These are phyloP conservation scores for Otolemur crassicaudatus DNA, from an alignment of 2,797 vertebrate genomes.

Conservation along the genomic window DNA sequence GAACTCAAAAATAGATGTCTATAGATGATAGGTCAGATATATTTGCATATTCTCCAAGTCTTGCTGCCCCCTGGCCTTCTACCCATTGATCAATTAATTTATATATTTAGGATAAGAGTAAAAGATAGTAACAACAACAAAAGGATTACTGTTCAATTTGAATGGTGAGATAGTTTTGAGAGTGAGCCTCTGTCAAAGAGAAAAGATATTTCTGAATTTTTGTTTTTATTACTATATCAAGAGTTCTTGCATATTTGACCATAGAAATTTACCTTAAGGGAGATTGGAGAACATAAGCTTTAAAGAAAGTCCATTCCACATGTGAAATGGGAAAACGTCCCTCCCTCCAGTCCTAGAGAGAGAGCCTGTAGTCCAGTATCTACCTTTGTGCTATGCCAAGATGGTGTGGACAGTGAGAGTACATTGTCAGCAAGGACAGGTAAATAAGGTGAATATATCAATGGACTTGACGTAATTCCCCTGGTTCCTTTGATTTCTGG, in stretches of 20 bases:
- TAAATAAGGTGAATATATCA: neutral
- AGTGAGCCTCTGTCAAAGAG: neutral
- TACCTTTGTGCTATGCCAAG: neutral
- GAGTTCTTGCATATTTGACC: neutral
- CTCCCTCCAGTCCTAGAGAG: neutral
- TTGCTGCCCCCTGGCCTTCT: neutral
- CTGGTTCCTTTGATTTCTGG: neutral
- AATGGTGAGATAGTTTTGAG: neutral
- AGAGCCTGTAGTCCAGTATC: neutral
- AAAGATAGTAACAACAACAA: neutral
- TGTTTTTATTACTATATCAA: neutral
- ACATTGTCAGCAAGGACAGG: neutral
- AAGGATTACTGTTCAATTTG: neutral
- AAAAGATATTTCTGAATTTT: neutral
- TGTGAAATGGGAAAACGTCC: neutral
- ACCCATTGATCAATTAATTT: neutral
- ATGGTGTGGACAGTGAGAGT: neutral
- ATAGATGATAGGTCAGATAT: neutral
- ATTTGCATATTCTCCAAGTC: neutral
- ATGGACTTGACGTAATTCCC: neutral
- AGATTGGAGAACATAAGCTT: neutral
- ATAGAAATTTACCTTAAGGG: neutral
- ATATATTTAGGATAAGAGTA: neutral
- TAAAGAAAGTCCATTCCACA: neutral
- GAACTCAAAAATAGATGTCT: neutral